phyloP scores from a whole-genome alignment of 2,888 invertebrate species.

The Pyralis farinalis region DNA sequence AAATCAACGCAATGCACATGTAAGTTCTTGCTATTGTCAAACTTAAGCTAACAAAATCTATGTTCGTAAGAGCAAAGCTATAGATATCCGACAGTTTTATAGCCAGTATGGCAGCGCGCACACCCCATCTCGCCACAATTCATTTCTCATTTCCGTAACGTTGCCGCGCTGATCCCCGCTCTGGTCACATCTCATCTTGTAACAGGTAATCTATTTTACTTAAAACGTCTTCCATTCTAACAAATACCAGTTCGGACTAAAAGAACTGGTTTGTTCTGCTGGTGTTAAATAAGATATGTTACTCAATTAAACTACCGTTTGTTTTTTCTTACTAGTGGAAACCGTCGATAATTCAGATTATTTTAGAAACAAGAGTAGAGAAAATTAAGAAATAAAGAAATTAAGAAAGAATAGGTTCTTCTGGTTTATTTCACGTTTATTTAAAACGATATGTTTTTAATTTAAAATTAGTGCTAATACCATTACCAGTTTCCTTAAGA shows the following conservation, averaged over 20 bases:
- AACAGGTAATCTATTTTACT: conserved; percentile 58
- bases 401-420: too few species aligned
- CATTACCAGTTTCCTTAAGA: too few species aligned
- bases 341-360: too few species aligned
- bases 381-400: too few species aligned
- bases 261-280: conserved; percentile 28
- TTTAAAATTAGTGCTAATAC: too few species aligned
- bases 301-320: conserved; percentile 11
- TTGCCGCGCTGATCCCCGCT: conserved; percentile 39
- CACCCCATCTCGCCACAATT: conserved; percentile 47
- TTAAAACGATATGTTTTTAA: too few species aligned
- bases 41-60: conserved; percentile 1
- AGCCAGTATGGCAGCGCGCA: conserved; percentile 9
- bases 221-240: conserved; percentile 47
- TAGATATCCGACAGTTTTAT: conserved; percentile 6
- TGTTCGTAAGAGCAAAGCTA: conserved; percentile 6
- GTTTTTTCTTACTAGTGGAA: background rate
- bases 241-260: conserved; percentile 43
- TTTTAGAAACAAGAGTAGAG: too few species aligned
- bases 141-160: conserved; percentile 59
- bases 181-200: conserved; percentile 47
- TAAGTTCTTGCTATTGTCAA: background rate
- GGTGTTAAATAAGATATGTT: conserved; percentile 18
- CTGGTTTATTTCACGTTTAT: too few species aligned
- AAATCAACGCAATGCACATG: too few species aligned